A percentile compares a stretch with the other conserved stretches of the same genome.
These are phyloP conservation scores for Nesoenas mayeri DNA, from an alignment of 2,113 vertebrate genomes.

Conservation along the genomic window DNA sequence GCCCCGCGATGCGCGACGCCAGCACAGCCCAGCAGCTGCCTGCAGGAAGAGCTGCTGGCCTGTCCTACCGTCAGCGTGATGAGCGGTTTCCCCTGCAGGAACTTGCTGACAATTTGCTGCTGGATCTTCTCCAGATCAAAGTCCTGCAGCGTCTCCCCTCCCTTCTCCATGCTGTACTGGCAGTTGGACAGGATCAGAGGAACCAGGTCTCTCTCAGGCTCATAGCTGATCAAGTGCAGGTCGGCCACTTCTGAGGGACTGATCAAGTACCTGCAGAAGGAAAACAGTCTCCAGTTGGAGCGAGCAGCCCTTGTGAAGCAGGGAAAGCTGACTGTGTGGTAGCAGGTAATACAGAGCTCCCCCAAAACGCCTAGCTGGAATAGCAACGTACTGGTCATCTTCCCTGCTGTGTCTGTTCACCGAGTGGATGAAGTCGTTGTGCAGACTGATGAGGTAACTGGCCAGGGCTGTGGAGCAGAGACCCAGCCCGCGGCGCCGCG, in stretches of 20 bases:
- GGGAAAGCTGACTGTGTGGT: not conserved
- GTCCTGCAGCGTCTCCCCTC: slow-evolving; percentile 82
- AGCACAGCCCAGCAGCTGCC: not conserved
- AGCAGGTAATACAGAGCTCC: not conserved
- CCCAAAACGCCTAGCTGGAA: accelerated
- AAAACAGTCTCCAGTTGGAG: not conserved
- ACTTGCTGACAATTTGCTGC: slow-evolving; percentile 85
- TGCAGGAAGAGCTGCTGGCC: not conserved
- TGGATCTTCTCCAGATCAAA: slow-evolving; percentile 90
- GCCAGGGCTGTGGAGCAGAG: slow-evolving; percentile 89
- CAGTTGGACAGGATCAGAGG: slow-evolving; percentile 91
- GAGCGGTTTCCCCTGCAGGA: slow-evolving; percentile 90
- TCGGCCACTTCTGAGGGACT: slow-evolving; percentile 86
- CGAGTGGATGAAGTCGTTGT: slow-evolving; percentile 83
- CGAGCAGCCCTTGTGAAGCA: not conserved
- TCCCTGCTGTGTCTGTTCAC: slow-evolving; percentile 79
- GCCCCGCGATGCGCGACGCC: not conserved
- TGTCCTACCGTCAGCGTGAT: slow-evolving; percentile 80
- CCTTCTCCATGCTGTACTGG: slow-evolving; percentile 90
- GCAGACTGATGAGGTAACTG: slow-evolving; percentile 90
- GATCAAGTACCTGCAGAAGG: slow-evolving; percentile 82
- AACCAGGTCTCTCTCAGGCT: slow-evolving; percentile 86
- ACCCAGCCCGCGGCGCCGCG: slow-evolving; percentile 84
- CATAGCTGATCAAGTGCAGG: slow-evolving; percentile 90
- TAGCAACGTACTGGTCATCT: slow-evolving; percentile 74